phyloP scores from a whole-genome alignment of 2,113 vertebrate species.

The Acanthochromis polyacanthus region DNA sequence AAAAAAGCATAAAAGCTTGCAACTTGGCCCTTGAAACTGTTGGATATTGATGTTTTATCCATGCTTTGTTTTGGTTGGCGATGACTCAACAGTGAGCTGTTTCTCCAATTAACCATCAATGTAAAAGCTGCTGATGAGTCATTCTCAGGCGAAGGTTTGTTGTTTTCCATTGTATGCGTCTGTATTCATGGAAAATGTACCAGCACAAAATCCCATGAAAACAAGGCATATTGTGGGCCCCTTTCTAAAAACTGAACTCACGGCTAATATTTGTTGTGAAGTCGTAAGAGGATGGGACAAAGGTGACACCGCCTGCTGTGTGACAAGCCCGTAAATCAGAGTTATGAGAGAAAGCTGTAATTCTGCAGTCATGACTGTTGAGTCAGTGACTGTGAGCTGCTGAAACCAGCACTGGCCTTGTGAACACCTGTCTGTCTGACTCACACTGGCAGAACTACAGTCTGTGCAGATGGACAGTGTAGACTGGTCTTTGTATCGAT shows the following conservation, averaged over 20 bases:
- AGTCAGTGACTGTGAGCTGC: constrained; percentile 2
- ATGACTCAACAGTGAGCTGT: background rate
- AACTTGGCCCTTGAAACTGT: too few relatives aligned
- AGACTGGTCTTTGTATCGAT: background rate
- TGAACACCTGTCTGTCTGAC: constrained; percentile 15
- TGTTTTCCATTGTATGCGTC: background rate
- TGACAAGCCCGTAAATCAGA: constrained; percentile 4
- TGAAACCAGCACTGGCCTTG: constrained; percentile 20
- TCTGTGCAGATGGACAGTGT: constrained; percentile 1
- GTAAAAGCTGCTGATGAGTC: background rate
- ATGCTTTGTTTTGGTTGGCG: background rate
- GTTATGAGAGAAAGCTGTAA: background rate
- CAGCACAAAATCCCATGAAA: too few relatives aligned
- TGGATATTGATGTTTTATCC: background rate
- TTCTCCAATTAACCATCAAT: background rate
- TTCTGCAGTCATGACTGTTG: constrained; percentile 22
- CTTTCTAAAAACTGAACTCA: background rate
- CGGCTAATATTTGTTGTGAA: background rate
- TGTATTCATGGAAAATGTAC: background rate
- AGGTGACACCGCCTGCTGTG: background rate
- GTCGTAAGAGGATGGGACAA: too few relatives aligned
- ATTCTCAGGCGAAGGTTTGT: background rate
- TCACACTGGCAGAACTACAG: background rate
- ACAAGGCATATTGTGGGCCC: too few relatives aligned
- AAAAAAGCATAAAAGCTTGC: too few relatives aligned